Evolutionary conservation across 2,113 vertebrate genomes (phyloP), one percentile per base, ranked within the genome.

Genomic region (Eudyptes chrysolophus): DNA sequence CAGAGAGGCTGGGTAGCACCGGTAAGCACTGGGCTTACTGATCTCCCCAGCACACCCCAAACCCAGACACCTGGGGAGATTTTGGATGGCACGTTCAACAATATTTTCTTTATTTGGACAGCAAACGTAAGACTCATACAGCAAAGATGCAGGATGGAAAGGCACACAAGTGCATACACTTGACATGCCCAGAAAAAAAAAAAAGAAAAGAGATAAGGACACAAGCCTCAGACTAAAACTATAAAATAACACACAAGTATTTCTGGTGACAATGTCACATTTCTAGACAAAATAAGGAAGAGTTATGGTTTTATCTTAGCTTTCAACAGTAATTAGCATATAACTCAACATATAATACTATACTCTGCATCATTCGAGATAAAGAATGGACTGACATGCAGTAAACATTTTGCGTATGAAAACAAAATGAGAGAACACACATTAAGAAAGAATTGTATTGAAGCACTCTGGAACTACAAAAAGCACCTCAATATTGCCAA

Each of bases 11-110:
- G 64, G 36, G 26, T 55, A 64, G 40, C 57, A 78, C 49, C 74
- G 36, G 27, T 36, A 58, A 81, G 42, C 65, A 48, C 58, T 21
- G 66, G 48, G n/a, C 29, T 95, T 34, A 30, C 42, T 49, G 21
- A 16, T n/a, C 11, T 52, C 21, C 14, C 10, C 46, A 93, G 22
- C 36, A 70, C 2, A 72, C 1, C n/a, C 30, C 20, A 69, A 77
- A 48, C 15, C 22, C 1, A 1, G n/a, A 51, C 44, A 66, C 12
- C 3, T 0, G 0, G 24, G 9, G 15, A 76, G n/a, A 42, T 65
- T 80, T 40, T 52, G 25, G 61, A 36, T 25, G 14, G 15, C 0
- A 0, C 1, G 1, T 55, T 44, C 52, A 25, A 19, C 22, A 62
- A 4, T 16, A 68, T 64, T 89, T 69, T 48, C 62, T 62, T 61